Evolutionary conservation across 1,140 invertebrate species (phyloP).

Genomic region (Oryzaephilus surinamensis): DNA sequence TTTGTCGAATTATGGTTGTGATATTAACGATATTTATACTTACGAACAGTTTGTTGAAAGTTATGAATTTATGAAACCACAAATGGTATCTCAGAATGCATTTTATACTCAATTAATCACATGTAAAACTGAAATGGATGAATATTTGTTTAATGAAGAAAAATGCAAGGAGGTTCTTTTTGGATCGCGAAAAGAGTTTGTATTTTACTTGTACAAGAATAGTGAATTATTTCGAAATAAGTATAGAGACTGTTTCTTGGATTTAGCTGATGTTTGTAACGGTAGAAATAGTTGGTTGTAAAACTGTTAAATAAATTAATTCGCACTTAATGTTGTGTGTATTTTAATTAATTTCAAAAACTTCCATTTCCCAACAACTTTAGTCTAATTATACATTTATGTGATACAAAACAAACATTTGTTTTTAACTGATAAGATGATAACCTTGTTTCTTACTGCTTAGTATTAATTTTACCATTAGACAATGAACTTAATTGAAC

Average conservation of each 20-base stretch:
- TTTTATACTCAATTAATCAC: background rate
- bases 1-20: conserved; percentile 20
- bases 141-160: conserved; percentile 1
- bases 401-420: too few relatives aligned
- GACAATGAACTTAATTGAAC: too few relatives aligned
- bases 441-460: too few relatives aligned
- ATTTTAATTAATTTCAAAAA: too few relatives aligned
- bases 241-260: background rate
- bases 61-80: conserved; percentile 10
- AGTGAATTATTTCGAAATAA: background rate
- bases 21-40: conserved; percentile 10
- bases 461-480: too few relatives aligned
- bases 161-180: conserved; percentile 5
- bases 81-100: conserved; percentile 6
- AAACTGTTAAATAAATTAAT: too few relatives aligned
- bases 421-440: too few relatives aligned
- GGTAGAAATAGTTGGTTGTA: too few relatives aligned
- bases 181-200: conserved; percentile 2
- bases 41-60: conserved; percentile 12
- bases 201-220: conserved; percentile 3
- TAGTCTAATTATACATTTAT: too few relatives aligned
- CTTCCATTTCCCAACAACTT: too few relatives aligned
- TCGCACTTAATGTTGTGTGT: too few relatives aligned
- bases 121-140: conserved; percentile 1
- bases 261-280: conserved; percentile 1